Evolutionary conservation across 2,113 vertebrate genomes (phyloP), one percentile per base, ranked within the genome.

Genomic region (Lasiurus cinereus): DNA sequence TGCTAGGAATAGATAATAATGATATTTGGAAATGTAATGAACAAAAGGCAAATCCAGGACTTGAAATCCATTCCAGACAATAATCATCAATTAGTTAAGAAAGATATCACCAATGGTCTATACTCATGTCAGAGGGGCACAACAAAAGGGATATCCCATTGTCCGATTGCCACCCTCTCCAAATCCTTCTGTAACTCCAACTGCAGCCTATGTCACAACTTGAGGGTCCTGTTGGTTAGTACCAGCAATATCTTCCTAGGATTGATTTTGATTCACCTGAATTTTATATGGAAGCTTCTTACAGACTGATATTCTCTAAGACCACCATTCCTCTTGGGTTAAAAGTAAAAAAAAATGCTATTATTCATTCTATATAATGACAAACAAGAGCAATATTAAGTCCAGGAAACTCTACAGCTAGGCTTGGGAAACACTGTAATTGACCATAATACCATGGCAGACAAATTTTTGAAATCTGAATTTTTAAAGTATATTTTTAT

Each of bases 1-100:
- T 21, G 8, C 12, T 69, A 78, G 18, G 36, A 59, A 83, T n/a
- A 79, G 16, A 54, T 29, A 83, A 83, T 72, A 48, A 79, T 27
- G 4, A 5, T 59, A 31, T 31, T 93, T 43, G 67, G 29, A 92
- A 93, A 94, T 92, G 90, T 72, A 93, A 82, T 16, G 91, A 89
- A 72, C 72, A 62, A 79, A 66, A 88, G 21, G 14, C 16, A 95
- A 96, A 66, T 59, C 18, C 18, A 91, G 16, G 27, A 82, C 27
- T 67, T 94, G n/a, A 92, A 88, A 88, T 48, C 21, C 33, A 83
- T 50, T 21, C 46, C 33, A 13, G 8, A 8, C 5, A 93, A 92
- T 33, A 78, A 82, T 8, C 24, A 83, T 11, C 67, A 80, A 70
- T 79, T 36, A 6, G 7, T 66, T 70, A 83, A 70, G 36, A 96